phyloP scores from a whole-genome alignment of 2,888 invertebrate genomes.

The Griposia aprilina region DNA sequence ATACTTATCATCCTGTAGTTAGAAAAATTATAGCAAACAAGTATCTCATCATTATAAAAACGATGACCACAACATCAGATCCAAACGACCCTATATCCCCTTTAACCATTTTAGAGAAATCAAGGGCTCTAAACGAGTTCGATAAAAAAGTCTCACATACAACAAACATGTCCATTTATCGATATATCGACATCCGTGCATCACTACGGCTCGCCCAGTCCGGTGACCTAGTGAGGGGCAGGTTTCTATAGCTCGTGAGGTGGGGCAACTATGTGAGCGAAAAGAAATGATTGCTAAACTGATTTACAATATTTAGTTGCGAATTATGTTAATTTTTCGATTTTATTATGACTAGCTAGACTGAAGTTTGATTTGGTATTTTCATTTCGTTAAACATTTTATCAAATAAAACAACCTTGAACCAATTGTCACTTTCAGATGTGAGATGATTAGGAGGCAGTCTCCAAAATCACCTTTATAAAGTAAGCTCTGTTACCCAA shows the following conservation, averaged over 20 bases:
- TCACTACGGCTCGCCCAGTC: conserved; percentile 70
- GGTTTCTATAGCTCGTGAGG: conserved; percentile 75
- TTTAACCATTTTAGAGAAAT: conserved; percentile 57
- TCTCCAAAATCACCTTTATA: too few relatives aligned
- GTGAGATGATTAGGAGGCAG: too few relatives aligned
- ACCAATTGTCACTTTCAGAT: not conserved
- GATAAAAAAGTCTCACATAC: conserved; percentile 61
- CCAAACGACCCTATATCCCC: conserved; percentile 21
- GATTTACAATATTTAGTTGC: conserved; percentile 17
- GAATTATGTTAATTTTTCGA: conserved; percentile 24
- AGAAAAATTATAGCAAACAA: not conserved
- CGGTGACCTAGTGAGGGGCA: conserved; percentile 82
- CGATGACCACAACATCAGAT: not conserved
- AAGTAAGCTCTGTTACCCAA: not conserved
- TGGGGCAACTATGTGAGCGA: conserved; percentile 68
- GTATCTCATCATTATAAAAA: conserved; percentile 10
- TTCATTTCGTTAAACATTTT: not conserved
- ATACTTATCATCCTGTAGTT: conserved; percentile 7
- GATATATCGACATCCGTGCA: conserved; percentile 76
- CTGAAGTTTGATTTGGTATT: not conserved
- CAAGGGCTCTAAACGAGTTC: conserved; percentile 57
- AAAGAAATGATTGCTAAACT: conserved; percentile 49
- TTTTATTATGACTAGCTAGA: not conserved
- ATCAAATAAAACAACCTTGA: not conserved
- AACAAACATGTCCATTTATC: conserved; percentile 61